Percentiles rank a stretch among this genome's conserved stretches.
Evolutionary conservation across 2,797 vertebrate genomes (phyloP).

Genomic region (Rhinogobio ventralis): DNA sequence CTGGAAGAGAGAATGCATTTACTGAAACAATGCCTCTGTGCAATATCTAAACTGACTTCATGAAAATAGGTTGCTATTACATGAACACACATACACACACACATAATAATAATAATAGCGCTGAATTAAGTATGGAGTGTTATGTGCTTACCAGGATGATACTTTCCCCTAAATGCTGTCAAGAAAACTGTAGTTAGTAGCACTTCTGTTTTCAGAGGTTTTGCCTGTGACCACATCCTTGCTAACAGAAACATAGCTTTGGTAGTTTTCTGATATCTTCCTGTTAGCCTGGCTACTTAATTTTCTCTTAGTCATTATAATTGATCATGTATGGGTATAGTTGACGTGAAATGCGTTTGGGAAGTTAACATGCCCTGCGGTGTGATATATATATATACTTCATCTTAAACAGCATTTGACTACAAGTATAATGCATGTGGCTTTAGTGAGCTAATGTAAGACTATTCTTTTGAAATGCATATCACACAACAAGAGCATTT

Average conservation of each 20-base stretch:
- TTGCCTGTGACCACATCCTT: constrained; percentile 80
- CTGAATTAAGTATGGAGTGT: not conserved
- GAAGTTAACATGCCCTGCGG: not conserved
- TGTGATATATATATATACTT: not conserved
- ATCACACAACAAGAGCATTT: not conserved
- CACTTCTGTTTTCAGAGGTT: constrained; percentile 76
- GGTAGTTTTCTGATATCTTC: constrained; percentile 34
- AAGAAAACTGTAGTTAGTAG: constrained; percentile 43
- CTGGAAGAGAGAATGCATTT: not conserved
- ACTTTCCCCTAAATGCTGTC: not conserved
- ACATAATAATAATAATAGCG: not conserved
- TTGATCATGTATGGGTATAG: not conserved
- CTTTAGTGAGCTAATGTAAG: not conserved
- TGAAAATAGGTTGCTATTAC: not conserved
- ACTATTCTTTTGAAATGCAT: not conserved
- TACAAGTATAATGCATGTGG: too few relatives aligned
- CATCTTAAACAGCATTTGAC: not conserved
- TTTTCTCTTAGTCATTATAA: not conserved
- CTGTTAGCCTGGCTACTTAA: constrained; percentile 43
- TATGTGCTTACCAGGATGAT: constrained; percentile 16
- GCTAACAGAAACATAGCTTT: constrained; percentile 56
- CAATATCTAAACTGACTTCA: not conserved
- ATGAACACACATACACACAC: not conserved
- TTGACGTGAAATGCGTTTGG: not conserved
- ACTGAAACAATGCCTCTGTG: constrained; percentile 5